Evolutionary conservation across 2,113 vertebrate genomes (phyloP).

Genomic region (Piaya cayana): DNA sequence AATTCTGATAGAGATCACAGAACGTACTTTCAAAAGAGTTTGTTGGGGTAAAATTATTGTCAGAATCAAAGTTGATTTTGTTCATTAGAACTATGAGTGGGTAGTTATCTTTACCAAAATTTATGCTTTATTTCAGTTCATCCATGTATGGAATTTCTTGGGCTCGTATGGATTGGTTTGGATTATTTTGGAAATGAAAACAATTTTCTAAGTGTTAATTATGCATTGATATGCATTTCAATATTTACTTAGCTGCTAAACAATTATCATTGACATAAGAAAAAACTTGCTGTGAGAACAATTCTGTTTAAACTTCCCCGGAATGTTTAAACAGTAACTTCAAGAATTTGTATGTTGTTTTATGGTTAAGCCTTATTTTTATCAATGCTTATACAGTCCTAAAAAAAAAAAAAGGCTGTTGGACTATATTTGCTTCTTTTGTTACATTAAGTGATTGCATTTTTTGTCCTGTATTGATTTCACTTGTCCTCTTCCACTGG

Average conservation of each 20-base stretch:
- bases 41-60: neutral
- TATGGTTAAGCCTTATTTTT: neutral
- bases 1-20: neutral
- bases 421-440: neutral
- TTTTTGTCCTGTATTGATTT: neutral
- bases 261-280: neutral
- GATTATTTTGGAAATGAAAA: neutral
- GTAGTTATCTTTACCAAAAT: neutral
- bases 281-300: neutral
- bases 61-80: neutral
- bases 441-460: neutral
- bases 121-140: neutral
- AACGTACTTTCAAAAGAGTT: neutral
- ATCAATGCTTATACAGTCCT: neutral
- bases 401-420: neutral
- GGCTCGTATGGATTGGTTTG: neutral
- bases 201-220: neutral
- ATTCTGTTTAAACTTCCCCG: neutral
- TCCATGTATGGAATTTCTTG: neutral
- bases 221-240: neutral
- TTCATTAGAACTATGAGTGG: neutral
- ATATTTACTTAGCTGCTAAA: neutral
- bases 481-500: conserved; percentile 19
- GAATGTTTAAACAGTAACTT: neutral
- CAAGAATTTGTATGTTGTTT: neutral